Percentiles rank a stretch among this genome's conserved stretches.
phyloP scores from a whole-genome alignment of 35 echinoderm and acorn worm genomes.

The Apostichopus californicus region DNA sequence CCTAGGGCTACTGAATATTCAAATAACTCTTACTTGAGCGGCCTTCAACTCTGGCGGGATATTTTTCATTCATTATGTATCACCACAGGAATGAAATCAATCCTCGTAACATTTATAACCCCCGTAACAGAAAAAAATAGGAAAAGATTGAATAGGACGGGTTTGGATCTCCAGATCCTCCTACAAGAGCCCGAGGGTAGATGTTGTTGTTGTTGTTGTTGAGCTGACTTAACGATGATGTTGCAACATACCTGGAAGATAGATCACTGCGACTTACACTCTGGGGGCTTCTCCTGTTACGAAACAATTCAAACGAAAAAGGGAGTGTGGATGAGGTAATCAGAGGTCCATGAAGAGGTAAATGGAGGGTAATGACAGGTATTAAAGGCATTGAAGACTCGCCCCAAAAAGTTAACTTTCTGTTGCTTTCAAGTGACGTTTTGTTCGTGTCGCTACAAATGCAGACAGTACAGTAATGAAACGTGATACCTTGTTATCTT shows the following conservation, averaged over 20 bases:
- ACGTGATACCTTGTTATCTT: no score
- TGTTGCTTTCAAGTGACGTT: no score
- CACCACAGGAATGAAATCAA: neutral
- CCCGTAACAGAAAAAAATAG: neutral
- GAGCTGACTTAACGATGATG: neutral
- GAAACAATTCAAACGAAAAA: constrained; percentile 12
- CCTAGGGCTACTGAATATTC: neutral
- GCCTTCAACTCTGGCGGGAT: neutral
- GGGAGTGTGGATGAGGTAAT: neutral
- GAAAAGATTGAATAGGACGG: neutral
- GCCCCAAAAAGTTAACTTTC: no score
- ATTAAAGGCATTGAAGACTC: no score
- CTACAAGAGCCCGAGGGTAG: neutral
- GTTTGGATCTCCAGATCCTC: neutral
- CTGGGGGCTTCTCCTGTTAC: constrained; percentile 28
- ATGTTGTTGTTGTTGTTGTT: no score
- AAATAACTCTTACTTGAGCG: neutral
- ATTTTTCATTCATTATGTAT: neutral
- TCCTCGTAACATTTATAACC: neutral
- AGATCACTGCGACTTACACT: constrained; percentile 44
- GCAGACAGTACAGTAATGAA: no score
- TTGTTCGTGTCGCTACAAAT: no score
- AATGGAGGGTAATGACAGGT: neutral
- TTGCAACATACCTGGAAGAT: neutral
- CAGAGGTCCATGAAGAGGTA: neutral